Conservation (phyloP, 2,888 invertebrate species). For the Pediacus dermestoides region DNA sequence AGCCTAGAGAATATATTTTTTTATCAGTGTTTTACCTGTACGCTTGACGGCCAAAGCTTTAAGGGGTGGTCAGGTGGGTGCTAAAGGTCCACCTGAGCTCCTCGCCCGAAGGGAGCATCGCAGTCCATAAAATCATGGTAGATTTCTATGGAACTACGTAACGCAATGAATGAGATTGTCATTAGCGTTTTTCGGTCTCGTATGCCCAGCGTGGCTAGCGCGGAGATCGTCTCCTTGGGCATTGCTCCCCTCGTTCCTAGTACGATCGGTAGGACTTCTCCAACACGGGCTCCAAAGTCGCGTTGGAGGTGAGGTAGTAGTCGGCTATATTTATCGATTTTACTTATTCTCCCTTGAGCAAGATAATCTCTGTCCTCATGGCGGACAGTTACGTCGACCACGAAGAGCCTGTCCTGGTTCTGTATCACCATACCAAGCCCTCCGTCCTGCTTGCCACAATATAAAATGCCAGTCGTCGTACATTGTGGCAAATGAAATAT, state of each 20-base stretch:
- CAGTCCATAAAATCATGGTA: slow-evolving; percentile 36
- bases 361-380: slow-evolving; percentile 22
- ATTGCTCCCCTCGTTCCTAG: slow-evolving; percentile 39
- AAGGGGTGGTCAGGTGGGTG: too few species aligned
- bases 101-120: slow-evolving; percentile 24
- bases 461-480: slow-evolving; percentile 29
- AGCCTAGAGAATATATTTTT: too few species aligned
- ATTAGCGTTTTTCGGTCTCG: slow-evolving; percentile 16
- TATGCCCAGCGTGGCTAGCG: slow-evolving; percentile 27
- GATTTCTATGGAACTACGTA: slow-evolving; percentile 32
- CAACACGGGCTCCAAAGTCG: slow-evolving; percentile 14
- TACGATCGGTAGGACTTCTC: slow-evolving; percentile 35
- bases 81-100: too few species aligned
- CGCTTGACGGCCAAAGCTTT: too few species aligned
- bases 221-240: slow-evolving; percentile 30
- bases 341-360: slow-evolving; percentile 25
- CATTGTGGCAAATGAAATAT: slow-evolving; percentile 35
- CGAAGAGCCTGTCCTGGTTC: slow-evolving; percentile 26
- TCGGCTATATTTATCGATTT: slow-evolving; percentile 29
- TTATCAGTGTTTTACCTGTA: too few species aligned
- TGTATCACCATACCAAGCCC: slow-evolving; percentile 36
- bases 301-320: slow-evolving; percentile 25
- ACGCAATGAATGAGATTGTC: slow-evolving; percentile 34
- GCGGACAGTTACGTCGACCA: slow-evolving; percentile 35
- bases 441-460: slow-evolving; percentile 36